Evolutionary conservation across 2,113 vertebrate species (phyloP), one percentile per base, ranked within the genome.

Genomic region (Otis tarda): DNA sequence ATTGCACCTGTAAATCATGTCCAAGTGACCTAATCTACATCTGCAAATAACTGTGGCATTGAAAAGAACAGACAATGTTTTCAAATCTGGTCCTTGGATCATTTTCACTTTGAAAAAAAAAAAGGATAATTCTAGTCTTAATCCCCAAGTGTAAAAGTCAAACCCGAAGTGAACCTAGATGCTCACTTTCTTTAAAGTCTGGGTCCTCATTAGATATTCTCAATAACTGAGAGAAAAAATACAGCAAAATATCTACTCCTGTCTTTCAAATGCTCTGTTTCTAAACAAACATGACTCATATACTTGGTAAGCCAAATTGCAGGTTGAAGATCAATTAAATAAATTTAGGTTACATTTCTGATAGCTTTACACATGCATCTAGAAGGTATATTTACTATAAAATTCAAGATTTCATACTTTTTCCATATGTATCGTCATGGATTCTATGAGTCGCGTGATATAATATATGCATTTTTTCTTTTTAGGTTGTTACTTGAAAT

Each of bases 401-500:
- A 31, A 57, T 6, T 61, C 19, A 53, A 24, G 57, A 67, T 53
- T 79, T 95, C 16, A 18, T 68, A 4, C 0, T 0, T 73, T 69
- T 91, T 79, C 73, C 19, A 3, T 7, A 2, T 60, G 1, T 30
- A 24, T 56, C 45, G 30, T 20, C 0, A 0, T 63, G 31, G 24
- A 19, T 90, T 60, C 70, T 55, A 20, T 47, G 31, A 74, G 33
- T 71, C 24, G 69, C 21, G 6, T 53, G 59, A 65, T 49, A 21
- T 2, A 67, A 76, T 22, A 71, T 7, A 75, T 12, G 56, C 7
- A 16, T 30, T 27, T 91, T 91, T 65, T 84, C 47, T 68, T 63
- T 69, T 86, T 65, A 92, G 27, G 25, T 75, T 89, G 41, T 91
- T 71, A 68, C 73, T 88, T 86, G 70, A 95, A 93, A 71, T 23